These are phyloP conservation scores for Elaeidobius kamerunicus DNA, from an alignment of 2,888 invertebrate species.

Conservation along the genomic window DNA sequence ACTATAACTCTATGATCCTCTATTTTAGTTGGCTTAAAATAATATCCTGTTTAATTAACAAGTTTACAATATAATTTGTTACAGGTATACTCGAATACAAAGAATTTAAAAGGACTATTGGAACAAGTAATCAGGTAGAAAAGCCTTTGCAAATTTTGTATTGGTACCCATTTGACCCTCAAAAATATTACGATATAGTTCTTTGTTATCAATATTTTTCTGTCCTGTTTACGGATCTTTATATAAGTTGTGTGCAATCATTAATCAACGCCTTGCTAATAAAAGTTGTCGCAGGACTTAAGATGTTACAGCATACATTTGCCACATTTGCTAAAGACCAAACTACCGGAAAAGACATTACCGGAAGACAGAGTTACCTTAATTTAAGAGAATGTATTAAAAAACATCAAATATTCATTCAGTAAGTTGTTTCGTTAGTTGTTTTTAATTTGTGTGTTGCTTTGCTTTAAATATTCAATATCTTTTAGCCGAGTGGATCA, in stretches of 20 bases:
- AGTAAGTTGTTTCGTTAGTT: slow-evolving; percentile 1
- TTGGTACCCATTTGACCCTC: background rate
- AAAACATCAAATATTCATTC: slow-evolving; percentile 16
- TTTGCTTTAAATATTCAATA: background rate
- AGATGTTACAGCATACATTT: slow-evolving; percentile 12
- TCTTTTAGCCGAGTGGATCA: slow-evolving; percentile 13
- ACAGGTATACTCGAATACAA: no score
- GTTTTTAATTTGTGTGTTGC: background rate
- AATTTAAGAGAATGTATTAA: slow-evolving; percentile 8
- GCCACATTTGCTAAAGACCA: background rate
- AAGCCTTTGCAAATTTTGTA: no score
- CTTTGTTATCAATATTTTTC: background rate
- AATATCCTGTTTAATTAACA: no score
- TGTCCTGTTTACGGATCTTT: background rate
- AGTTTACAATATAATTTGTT: no score
- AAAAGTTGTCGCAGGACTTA: slow-evolving; percentile 8
- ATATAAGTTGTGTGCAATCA: slow-evolving; percentile 3
- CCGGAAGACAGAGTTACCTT: background rate
- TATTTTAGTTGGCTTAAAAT: no score
- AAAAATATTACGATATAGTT: background rate
- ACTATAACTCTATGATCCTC: no score
- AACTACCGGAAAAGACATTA: background rate
- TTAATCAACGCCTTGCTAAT: slow-evolving; percentile 8
- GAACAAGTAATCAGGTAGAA: no score
- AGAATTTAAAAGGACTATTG: no score